These are phyloP conservation scores for Rhingia rostrata DNA, from an alignment of 2,888 invertebrate species.

Conservation along the genomic window DNA sequence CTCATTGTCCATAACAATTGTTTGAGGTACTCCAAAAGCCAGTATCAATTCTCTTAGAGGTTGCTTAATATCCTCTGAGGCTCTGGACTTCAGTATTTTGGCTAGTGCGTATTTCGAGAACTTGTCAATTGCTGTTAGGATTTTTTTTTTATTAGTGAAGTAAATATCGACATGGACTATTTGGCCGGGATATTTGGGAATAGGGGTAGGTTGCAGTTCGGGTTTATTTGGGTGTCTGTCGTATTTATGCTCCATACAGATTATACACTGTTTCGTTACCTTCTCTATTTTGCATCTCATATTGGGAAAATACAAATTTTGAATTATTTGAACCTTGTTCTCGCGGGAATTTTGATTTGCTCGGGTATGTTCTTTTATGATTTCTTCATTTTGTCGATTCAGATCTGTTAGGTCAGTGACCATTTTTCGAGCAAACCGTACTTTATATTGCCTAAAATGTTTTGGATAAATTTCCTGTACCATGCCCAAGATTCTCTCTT, in stretches of 20 bases:
- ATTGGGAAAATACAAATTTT: neutral
- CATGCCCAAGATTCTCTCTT: neutral
- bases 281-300: no score
- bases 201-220: neutral
- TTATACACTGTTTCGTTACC: no score
- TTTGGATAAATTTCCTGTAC: neutral
- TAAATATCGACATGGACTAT: neutral
- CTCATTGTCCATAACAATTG: conserved; percentile 19
- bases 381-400: neutral
- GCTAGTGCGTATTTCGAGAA: no score
- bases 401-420: neutral
- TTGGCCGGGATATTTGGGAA: neutral
- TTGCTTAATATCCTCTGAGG: neutral
- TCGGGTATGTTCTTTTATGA: neutral
- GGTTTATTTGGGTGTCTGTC: neutral
- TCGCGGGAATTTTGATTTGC: neutral
- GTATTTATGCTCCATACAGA: no score
- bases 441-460: neutral
- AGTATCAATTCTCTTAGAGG: conserved; percentile 7
- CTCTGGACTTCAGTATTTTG: no score
- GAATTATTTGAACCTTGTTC: neutral
- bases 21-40: neutral
- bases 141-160: neutral
- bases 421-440: neutral
- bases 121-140: neutral